These are phyloP conservation scores for Megalopta genalis DNA, from an alignment of 1,140 invertebrate species.

Conservation along the genomic window DNA sequence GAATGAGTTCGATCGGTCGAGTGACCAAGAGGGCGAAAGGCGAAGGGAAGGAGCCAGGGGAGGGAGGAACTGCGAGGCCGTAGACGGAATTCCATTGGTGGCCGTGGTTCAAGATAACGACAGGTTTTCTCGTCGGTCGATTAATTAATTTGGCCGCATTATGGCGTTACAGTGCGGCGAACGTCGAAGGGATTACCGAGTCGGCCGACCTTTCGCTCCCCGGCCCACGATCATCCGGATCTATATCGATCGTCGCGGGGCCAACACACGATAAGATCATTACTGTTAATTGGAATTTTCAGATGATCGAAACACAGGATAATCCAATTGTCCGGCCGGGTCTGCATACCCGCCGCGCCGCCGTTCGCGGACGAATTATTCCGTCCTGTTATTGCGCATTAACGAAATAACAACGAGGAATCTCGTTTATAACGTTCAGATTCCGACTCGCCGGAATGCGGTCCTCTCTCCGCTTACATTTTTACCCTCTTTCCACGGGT, in stretches of 20 bases:
- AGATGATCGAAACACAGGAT: conserved; percentile 55
- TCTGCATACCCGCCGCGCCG: not conserved
- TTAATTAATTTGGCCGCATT: conserved; percentile 53
- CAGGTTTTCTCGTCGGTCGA: not conserved
- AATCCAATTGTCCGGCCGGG: conserved; percentile 55
- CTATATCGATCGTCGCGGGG: conserved; percentile 30
- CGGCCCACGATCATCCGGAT: conserved; percentile 13
- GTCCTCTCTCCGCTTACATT: conserved; percentile 27
- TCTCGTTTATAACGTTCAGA: conserved; percentile 36
- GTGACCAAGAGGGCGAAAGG: not conserved
- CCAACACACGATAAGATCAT: conserved; percentile 50
- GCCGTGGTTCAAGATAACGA: conserved; percentile 10
- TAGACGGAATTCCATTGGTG: too few species aligned
- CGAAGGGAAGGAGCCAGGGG: too few species aligned
- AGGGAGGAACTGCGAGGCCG: too few species aligned
- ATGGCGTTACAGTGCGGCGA: conserved; percentile 27
- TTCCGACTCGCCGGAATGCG: conserved; percentile 39
- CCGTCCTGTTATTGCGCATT: conserved; percentile 57
- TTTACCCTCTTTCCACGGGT: not conserved
- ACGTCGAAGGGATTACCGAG: conserved; percentile 40
- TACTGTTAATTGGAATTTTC: conserved; percentile 62
- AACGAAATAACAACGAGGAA: conserved; percentile 53
- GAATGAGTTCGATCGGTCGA: not conserved
- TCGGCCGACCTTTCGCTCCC: conserved; percentile 22
- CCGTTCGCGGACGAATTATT: conserved; percentile 36